These are phyloP conservation scores for Noturus placidus DNA, from an alignment of 2,113 vertebrate species.

Conservation along the genomic window DNA sequence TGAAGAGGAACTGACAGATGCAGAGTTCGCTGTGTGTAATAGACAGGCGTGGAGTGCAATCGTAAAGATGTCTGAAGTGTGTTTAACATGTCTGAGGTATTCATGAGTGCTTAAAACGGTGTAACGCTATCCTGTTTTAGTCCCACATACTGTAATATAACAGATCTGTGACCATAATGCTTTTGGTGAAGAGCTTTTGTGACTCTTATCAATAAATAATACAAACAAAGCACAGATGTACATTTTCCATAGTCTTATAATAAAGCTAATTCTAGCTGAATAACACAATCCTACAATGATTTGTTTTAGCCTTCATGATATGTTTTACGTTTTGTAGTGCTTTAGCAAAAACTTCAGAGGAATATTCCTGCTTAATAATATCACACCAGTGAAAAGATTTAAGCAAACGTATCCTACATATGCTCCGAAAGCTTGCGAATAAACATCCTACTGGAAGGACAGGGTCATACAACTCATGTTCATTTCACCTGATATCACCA, in stretches of 20 bases:
- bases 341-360: conserved; percentile 64
- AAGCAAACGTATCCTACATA: conserved; percentile 43
- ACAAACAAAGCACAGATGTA: conserved; percentile 17
- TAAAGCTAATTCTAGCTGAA: conserved; percentile 46
- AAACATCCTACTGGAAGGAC: conserved; percentile 20
- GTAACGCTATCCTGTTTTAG: neutral
- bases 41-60: neutral
- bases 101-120: conserved; percentile 21
- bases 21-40: neutral
- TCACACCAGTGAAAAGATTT: conserved; percentile 30
- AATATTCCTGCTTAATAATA: conserved; percentile 30
- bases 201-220: conserved; percentile 49
- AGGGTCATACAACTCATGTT: conserved; percentile 2
- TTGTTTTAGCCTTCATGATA: conserved; percentile 67
- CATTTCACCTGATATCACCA: neutral
- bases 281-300: conserved; percentile 54
- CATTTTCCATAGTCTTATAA: conserved; percentile 26
- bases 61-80: conserved; percentile 2
- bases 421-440: conserved; percentile 49
- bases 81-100: conserved; percentile 35
- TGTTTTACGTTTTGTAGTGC: conserved; percentile 62
- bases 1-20: neutral
- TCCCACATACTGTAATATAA: neutral
- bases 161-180: conserved; percentile 17
- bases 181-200: conserved; percentile 19